Evolutionary conservation across 2,113 vertebrate genomes (phyloP), one percentile per base, ranked within the genome.

Genomic region (Chrysemys picta): DNA sequence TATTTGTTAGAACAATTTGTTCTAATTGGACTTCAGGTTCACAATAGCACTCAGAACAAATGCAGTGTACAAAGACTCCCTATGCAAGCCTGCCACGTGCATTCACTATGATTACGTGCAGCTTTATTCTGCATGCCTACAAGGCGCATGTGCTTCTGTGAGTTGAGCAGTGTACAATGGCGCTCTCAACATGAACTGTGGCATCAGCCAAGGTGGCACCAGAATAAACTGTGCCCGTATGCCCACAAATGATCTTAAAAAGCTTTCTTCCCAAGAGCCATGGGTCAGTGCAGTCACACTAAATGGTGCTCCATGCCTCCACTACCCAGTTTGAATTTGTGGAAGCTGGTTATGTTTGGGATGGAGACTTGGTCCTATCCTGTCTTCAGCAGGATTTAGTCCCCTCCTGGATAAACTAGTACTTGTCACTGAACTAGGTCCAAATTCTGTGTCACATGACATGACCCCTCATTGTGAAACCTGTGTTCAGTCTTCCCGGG

Each of bases 1-100:
- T 96, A 96, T 96, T 97, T 52, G 91, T 78, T 31, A 4, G 96
- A 69, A 83, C 22, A 3, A 6, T 87, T 96, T 95, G 96, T 95
- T 94, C 52, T 0, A 50, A 50, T 5, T 16, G 84, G 90, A 59
- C 56, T 56, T 80, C 62, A 35, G 49, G 82, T 45, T 54, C 54
- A 93, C 53, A 59, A n/a, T 1, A 82, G 49, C 50, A 86, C 84
- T 84, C 2, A 57, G 10, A 85, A 82, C 0, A 2, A 76, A 85
- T 1, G 19, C 59, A 24, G 82, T 29, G 5, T 82, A 42, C 76
- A 6, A 42, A 69, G 82, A 49, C 76, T 59, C 62, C 91, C 84
- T 90, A 25, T 1, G 7, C 72, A 42, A 72, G 24, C 0, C 0
- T 86, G 80, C 76, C n/a, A 11, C 0, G 0, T 10, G 79, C 10